Evolutionary conservation across 92 coral and sea anemone species (phyloP).

Genomic region (Epizoanthus rinbou): DNA sequence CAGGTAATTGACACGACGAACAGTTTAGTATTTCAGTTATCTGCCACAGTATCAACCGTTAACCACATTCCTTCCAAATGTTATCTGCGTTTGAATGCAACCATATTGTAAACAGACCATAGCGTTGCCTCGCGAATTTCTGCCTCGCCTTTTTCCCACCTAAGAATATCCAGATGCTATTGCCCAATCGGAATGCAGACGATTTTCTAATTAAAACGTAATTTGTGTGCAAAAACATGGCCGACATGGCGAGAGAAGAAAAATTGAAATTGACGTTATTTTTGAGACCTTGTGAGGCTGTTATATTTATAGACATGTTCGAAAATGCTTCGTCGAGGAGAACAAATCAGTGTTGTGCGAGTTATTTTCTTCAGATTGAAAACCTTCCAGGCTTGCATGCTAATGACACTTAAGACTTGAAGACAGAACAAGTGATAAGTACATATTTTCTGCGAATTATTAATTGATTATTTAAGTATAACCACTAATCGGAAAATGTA

Average conservation of each 20-base stretch:
- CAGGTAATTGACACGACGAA: too few species aligned
- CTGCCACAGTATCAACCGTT: too few species aligned
- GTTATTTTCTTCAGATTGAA: not conserved
- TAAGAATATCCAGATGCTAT: not conserved
- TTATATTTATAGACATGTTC: not conserved
- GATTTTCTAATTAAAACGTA: not conserved
- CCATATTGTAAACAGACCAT: not conserved
- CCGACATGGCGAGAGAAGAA: not conserved
- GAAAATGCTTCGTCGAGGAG: not conserved
- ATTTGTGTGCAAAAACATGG: not conserved
- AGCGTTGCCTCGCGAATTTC: not conserved
- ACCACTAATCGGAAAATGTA: too few species aligned
- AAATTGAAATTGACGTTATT: too few species aligned
- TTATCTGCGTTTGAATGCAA: not conserved
- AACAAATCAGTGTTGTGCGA: not conserved
- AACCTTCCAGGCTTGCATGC: not conserved
- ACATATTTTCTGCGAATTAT: too few species aligned
- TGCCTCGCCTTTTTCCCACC: conserved; percentile 6
- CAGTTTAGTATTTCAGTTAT: too few species aligned
- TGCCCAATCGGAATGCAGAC: not conserved
- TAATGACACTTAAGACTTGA: not conserved
- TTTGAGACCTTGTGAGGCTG: not conserved
- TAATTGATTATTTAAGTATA: too few species aligned
- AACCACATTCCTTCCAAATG: not conserved
- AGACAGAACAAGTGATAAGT: too few species aligned